A percentile compares a stretch with the other conserved stretches of the same genome.
Evolutionary conservation across 1,140 invertebrate species (phyloP).

Genomic region (Centruroides sculpturatus): DNA sequence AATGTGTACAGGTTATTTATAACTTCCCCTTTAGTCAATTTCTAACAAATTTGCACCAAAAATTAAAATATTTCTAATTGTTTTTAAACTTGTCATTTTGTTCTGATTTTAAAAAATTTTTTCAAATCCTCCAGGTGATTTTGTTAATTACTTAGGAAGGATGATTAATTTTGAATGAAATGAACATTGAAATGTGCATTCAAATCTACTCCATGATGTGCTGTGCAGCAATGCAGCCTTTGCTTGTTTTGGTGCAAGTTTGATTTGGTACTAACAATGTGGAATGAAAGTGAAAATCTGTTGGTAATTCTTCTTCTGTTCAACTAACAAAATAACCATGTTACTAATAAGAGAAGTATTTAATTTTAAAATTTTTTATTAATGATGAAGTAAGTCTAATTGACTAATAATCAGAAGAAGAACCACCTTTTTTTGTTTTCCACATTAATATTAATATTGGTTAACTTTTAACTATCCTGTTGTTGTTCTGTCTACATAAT

Average conservation of each 20-base stretch:
- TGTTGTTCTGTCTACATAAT: conserved; percentile 12
- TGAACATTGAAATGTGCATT: conserved; percentile 2
- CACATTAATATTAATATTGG: background rate
- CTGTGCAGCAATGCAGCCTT: background rate
- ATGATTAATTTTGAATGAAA: conserved; percentile 6
- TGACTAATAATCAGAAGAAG: background rate
- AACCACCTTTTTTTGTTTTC: background rate
- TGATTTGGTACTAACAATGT: background rate
- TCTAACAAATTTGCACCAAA: background rate
- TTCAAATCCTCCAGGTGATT: background rate
- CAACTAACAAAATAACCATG: background rate
- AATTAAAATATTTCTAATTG: background rate
- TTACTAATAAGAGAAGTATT: background rate
- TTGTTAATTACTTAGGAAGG: background rate
- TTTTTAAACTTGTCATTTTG: background rate
- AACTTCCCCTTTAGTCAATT: background rate
- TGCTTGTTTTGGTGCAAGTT: background rate
- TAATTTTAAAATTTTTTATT: background rate
- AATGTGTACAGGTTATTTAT: background rate
- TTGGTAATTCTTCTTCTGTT: background rate
- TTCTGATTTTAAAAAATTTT: background rate
- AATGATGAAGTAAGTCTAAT: background rate
- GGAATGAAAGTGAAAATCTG: background rate
- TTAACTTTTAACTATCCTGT: conserved; percentile 10
- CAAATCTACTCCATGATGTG: background rate